phyloP scores from a whole-genome alignment of 2,888 invertebrate species.

The Chelonus formosanus region DNA sequence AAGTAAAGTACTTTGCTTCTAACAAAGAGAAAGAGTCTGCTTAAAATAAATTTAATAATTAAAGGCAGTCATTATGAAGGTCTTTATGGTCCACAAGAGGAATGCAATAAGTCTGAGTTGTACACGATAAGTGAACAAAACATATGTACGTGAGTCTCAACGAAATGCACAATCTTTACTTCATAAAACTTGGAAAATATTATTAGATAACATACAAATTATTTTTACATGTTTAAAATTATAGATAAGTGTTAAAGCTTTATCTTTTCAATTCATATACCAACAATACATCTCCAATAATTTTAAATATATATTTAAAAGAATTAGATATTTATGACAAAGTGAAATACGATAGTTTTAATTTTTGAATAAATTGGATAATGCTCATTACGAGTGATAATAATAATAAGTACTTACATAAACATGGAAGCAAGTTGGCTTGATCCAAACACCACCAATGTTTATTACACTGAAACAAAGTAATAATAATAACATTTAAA shows the following conservation, averaged over 20 bases:
- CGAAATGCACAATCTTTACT: slow-evolving; percentile 23
- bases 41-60: slow-evolving; percentile 62
- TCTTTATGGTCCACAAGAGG: slow-evolving; percentile 51
- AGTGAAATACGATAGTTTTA: too few species aligned
- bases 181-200: slow-evolving; percentile 24
- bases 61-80: slow-evolving; percentile 60
- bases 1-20: slow-evolving; percentile 40
- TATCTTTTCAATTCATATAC: too few species aligned
- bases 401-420: too few species aligned
- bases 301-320: too few species aligned
- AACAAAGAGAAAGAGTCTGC: slow-evolving; percentile 34
- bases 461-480: too few species aligned
- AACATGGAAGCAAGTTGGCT: too few species aligned
- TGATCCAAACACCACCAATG: too few species aligned
- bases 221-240: slow-evolving; percentile 20
- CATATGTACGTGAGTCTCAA: slow-evolving; percentile 29
- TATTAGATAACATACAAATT: slow-evolving; percentile 5
- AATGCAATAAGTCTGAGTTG: slow-evolving; percentile 30
- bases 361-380: too few species aligned
- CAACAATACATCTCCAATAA: too few species aligned
- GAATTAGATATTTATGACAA: too few species aligned
- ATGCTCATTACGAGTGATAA: too few species aligned
- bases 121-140: slow-evolving; percentile 28
- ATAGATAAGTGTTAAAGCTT: slow-evolving; percentile 12
- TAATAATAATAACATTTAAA: too few species aligned